Base-by-base conservation (phyloP, 2,888 invertebrate species). In the Hololepta plana region DNA sequence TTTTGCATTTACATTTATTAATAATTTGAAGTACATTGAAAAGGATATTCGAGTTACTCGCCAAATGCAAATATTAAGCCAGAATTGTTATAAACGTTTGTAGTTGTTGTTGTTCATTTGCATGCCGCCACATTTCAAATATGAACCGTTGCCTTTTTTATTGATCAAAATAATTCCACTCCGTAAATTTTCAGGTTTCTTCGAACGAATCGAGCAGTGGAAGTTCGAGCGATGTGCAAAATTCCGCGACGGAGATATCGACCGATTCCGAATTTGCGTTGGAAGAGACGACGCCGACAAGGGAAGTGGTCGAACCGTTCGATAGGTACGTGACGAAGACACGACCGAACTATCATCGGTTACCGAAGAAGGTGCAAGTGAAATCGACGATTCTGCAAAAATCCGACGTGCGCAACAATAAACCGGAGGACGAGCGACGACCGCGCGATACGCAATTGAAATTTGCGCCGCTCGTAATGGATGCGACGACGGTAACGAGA, bases 211-310 rank as follows among this genome's bases (percentile, higher is more conserved):
- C 49, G 23, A 58, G 62, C 35, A 67, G 70, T 39, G 68, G 72
- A 42, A 67, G 75, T 32, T 68, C 72, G 37, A 74, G 74, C 40
- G 70, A 71, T 43, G 70, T 72, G 37, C 72, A 75, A 38, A 85
- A 85, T 42, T 85, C 84, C 4, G 85, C 82, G 2, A 87, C 87
- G 2, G 87, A 87, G 60, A 87, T 87, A 40, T 85, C 85, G 24
- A 87, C 87, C 0, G 87, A 88, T 57, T 87, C 87, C 13, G 87
- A 88, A 57, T 87, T 88, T 46, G 87, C 82, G 36, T 74, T 81
- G 35, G 84, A 85, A 44, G 76, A 74, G 20, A 57, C 57, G 10
- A 67, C 66, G 1, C 75, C 76, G 12, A 70, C 71, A 2, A 67
- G 73, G 27, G 71, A 74, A 35, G 67, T 76, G 13, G 81, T 82